Base-by-base conservation (phyloP, 2,797 vertebrate species). In the Sphaeramia orbicularis region DNA sequence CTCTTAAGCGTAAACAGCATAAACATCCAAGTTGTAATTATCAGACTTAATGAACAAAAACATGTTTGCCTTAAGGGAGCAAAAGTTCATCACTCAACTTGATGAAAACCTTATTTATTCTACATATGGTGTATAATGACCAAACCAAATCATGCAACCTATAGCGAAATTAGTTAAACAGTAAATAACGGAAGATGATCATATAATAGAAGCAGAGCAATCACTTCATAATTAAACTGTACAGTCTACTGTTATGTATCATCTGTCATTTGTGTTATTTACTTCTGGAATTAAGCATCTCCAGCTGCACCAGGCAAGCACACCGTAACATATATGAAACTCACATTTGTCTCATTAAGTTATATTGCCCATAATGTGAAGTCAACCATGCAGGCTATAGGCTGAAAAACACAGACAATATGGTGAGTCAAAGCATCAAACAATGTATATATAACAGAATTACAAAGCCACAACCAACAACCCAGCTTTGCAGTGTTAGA, bases 321-420 rank as follows among this genome's bases (percentile, higher is more conserved):
- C 58, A 63, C 50, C 50, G 19, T 57, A 57, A 60, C 51, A 35
- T 36, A 58, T 43, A 41, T 19, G 41, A 43, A 48, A 30, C 24
- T 53, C 18, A 68, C 37, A 51, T 53, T 45, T 30, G 44, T 36
- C 27, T 76, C 42, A 64, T 76, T 65, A 61, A 53, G 16, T 64
- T 47, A 27, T 65, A 63, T 9, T 36, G 41, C 10, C 64, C 58
- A 38, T 48, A 71, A 55, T 36, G 52, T 73, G 53, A 19, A 68
- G 18, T 61, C 47, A 56, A 32, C 49, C 32, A 18, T 32, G 60
- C 14, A 24, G 48, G 49, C 55, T 57, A 41, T 4, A 43, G 38
- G 54, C 53, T 59, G 43, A 63, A 48, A 43, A 63, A 13, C 55
- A 74, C 51, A 42, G 19, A 65, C 67, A 35, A 18, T 43, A 63